These are phyloP conservation scores for Ectropis grisescens DNA, from an alignment of 1,140 invertebrate species.

Conservation along the genomic window DNA sequence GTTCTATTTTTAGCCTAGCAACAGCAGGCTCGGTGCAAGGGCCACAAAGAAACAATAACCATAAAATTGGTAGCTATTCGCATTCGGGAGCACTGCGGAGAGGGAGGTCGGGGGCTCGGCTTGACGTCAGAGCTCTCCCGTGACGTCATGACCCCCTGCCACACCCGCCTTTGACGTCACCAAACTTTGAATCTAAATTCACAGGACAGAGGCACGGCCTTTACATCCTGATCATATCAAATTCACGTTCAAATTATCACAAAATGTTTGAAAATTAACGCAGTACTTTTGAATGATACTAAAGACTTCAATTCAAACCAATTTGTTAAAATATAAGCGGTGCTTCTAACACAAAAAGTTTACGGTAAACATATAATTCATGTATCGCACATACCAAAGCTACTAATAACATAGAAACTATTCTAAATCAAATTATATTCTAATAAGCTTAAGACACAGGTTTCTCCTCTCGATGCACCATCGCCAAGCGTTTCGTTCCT, in stretches of 20 bases:
- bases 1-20: too few relatives aligned
- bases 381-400: too few relatives aligned
- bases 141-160: slow-evolving; percentile 59
- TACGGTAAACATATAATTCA: too few relatives aligned
- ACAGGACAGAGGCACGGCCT: neutral
- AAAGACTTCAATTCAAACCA: too few relatives aligned
- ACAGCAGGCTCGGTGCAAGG: slow-evolving; percentile 10
- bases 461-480: slow-evolving; percentile 36
- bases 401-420: too few relatives aligned
- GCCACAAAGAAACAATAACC: slow-evolving; percentile 53
- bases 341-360: too few relatives aligned
- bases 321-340: too few relatives aligned
- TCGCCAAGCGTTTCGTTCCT: slow-evolving; percentile 27
- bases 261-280: too few relatives aligned
- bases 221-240: neutral
- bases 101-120: slow-evolving; percentile 19
- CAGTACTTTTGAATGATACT: too few relatives aligned
- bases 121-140: slow-evolving; percentile 61
- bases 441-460: too few relatives aligned
- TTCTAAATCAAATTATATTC: too few relatives aligned
- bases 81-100: slow-evolving; percentile 20
- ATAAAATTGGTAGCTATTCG: slow-evolving; percentile 41
- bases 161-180: slow-evolving; percentile 65
- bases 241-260: too few relatives aligned
- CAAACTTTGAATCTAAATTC: slow-evolving; percentile 12